Percentiles rank a stretch among this genome's conserved stretches.
Conservation (phyloP, 2,113 vertebrate genomes). For the Phoenicopterus ruber region DNA sequence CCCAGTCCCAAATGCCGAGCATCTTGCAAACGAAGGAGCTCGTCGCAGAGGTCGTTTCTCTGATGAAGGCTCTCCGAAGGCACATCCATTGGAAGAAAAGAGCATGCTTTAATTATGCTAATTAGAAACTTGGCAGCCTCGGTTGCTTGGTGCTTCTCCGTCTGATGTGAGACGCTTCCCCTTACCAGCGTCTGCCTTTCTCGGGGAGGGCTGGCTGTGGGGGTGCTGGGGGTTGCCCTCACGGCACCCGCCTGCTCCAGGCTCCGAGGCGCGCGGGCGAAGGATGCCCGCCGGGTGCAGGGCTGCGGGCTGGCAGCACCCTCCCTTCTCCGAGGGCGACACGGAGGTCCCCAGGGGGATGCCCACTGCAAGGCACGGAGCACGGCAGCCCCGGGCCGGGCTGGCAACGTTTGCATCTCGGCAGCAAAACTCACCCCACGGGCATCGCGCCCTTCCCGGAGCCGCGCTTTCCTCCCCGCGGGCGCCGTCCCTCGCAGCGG, state of each 20-base stretch:
- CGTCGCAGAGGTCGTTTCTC: background rate
- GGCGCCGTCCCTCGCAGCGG: background rate
- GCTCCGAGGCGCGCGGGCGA: fast-evolving
- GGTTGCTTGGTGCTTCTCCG: background rate
- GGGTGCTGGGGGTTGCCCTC: no score
- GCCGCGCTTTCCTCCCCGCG: fast-evolving
- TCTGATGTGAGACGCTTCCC: background rate
- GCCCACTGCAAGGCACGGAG: background rate
- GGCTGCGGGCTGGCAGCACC: background rate
- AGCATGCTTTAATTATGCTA: background rate
- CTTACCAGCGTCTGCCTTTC: no score
- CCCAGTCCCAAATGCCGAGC: background rate
- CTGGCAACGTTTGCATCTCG: fast-evolving
- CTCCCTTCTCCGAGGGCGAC: background rate
- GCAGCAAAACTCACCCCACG: background rate
- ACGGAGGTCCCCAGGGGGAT: background rate
- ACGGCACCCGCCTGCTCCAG: background rate
- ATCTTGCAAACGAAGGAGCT: background rate
- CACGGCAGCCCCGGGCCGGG: fast-evolving
- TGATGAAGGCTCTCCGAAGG: background rate
- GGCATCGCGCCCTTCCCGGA: background rate
- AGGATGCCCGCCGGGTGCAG: background rate
- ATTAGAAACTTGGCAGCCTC: background rate
- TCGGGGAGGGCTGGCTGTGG: no score
- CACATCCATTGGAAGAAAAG: background rate